phyloP scores from a whole-genome alignment of 2,888 invertebrate species.

The Criorhina ranunculi region DNA sequence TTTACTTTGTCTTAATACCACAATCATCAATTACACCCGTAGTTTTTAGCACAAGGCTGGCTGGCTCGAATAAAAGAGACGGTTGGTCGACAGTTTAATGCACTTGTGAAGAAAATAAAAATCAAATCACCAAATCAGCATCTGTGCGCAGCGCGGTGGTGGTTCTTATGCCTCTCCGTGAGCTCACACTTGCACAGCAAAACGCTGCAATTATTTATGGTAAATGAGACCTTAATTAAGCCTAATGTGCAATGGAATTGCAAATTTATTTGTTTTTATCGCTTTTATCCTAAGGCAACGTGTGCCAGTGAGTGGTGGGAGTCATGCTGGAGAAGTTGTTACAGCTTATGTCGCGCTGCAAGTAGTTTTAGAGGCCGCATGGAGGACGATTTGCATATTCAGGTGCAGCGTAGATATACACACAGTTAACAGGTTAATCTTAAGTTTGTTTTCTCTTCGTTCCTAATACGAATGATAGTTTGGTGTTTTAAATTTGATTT shows the following conservation, averaged over 20 bases:
- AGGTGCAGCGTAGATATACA: conserved; percentile 57
- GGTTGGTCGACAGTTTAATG: conserved; percentile 51
- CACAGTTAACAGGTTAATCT: conserved; percentile 28
- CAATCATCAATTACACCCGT: conserved; percentile 67
- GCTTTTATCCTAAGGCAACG: conserved; percentile 35
- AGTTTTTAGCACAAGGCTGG: conserved; percentile 68
- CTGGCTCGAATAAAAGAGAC: conserved; percentile 38
- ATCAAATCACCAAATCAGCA: conserved; percentile 15
- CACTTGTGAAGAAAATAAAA: conserved; percentile 39
- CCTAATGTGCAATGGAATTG: conserved; percentile 75
- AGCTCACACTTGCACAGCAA: conserved; percentile 27
- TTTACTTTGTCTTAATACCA: conserved; percentile 50
- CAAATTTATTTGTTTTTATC: conserved; percentile 73
- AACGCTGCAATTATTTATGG: conserved; percentile 67
- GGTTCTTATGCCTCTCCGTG: conserved; percentile 17
- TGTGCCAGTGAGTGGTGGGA: conserved; percentile 44
- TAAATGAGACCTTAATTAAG: conserved; percentile 77
- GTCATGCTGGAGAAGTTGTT: conserved; percentile 46
- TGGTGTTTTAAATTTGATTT: too few species aligned
- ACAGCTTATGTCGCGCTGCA: conserved; percentile 23
- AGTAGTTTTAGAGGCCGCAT: neutral
- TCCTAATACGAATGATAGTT: neutral
- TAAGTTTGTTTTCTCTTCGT: conserved; percentile 2
- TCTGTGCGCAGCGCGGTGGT: conserved; percentile 10
- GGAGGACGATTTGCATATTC: conserved; percentile 61